Conservation (phyloP, 2,113 vertebrate genomes). For the Grammomys surdaster region DNA sequence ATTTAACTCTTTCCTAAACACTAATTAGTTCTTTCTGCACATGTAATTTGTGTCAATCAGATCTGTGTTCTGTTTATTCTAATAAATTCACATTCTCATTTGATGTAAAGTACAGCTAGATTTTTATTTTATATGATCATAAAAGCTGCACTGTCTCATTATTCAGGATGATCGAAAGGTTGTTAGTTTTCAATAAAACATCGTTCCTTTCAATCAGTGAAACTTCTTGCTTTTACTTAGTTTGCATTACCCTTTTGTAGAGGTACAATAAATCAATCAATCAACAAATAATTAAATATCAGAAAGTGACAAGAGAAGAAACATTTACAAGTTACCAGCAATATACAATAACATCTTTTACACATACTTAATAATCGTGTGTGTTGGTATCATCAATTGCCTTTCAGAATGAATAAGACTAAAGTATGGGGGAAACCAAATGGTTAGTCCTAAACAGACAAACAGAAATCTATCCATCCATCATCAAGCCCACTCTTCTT, state of each 20-base stretch:
- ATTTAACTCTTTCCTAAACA: background rate
- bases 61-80: conserved; percentile 4
- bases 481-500: background rate
- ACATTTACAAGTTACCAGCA: background rate
- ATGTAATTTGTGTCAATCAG: background rate
- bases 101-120: background rate
- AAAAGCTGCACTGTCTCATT: background rate
- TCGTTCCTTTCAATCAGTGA: background rate
- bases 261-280: background rate
- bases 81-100: background rate
- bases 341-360: background rate
- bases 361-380: background rate
- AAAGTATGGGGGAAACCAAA: background rate
- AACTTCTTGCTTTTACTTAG: background rate
- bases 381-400: background rate
- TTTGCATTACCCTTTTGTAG: no score
- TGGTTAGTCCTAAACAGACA: background rate
- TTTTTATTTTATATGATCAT: background rate
- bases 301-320: background rate
- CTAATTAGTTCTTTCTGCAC: background rate
- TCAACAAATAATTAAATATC: background rate
- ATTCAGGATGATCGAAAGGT: background rate
- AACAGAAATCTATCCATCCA: background rate
- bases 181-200: background rate
- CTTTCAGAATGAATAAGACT: background rate